Conservation (phyloP, 2,113 vertebrate species). For the Centropus bengalensis region DNA sequence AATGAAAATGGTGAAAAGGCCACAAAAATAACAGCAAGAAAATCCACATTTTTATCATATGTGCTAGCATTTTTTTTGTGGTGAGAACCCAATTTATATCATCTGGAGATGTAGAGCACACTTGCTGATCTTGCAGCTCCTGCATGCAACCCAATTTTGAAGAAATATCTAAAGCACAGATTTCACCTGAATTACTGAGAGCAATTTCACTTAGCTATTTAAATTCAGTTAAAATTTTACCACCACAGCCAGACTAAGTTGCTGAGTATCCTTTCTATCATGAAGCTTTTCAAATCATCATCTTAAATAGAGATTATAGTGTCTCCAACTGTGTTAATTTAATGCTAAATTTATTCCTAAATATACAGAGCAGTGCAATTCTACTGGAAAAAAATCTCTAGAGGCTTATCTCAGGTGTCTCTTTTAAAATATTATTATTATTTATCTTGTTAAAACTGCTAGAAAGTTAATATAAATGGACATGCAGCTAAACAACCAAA, state of each 20-base stretch:
- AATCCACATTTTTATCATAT: neutral
- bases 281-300: conserved; percentile 41
- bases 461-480: conserved; percentile 21
- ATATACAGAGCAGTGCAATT: conserved; percentile 28
- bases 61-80: neutral
- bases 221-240: neutral
- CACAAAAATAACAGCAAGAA: neutral
- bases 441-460: neutral
- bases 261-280: neutral
- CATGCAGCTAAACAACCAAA: conserved; percentile 5
- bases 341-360: conserved; percentile 71
- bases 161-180: conserved; percentile 33
- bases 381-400: neutral
- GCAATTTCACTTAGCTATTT: conserved; percentile 42
- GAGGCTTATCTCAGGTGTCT: neutral
- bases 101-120: neutral
- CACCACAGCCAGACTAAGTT: neutral
- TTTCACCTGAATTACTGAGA: conserved; percentile 35
- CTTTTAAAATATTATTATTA: conserved; percentile 25
- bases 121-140: conserved; percentile 32
- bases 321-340: conserved; percentile 56
- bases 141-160: conserved; percentile 24
- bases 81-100: neutral
- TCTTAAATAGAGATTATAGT: conserved; percentile 43
- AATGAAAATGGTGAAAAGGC: neutral